phyloP scores from a whole-genome alignment of 2,797 vertebrate species.

The Hydrophis major region DNA sequence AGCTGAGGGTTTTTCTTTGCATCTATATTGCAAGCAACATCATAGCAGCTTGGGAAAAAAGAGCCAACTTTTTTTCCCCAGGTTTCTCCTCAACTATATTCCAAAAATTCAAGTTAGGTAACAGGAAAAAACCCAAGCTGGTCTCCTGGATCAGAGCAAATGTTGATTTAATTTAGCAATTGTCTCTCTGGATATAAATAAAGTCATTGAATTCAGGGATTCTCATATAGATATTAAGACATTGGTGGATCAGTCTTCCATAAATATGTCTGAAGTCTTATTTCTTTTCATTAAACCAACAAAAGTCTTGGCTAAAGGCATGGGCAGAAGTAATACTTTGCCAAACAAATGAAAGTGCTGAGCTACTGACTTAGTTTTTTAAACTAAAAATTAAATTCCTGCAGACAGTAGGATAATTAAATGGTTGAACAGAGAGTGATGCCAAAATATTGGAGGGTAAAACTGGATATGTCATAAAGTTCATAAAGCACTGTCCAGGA shows the following conservation, averaged over 20 bases:
- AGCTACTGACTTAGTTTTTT: not conserved
- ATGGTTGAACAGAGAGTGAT: not conserved
- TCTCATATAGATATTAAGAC: not conserved
- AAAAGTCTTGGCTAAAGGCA: not conserved
- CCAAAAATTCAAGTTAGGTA: not conserved
- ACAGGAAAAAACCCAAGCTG: not conserved
- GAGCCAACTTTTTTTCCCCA: not conserved
- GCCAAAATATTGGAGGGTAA: not conserved
- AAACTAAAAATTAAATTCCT: not conserved
- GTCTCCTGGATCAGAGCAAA: not conserved
- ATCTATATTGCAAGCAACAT: not conserved
- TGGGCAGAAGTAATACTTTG: not conserved
- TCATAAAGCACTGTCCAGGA: not conserved
- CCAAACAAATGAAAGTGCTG: not conserved
- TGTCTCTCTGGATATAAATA: not conserved
- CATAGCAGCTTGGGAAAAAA: not conserved
- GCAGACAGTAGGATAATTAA: not conserved
- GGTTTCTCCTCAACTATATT: not conserved
- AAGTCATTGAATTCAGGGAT: not conserved
- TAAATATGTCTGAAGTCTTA: not conserved
- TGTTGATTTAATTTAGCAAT: not conserved
- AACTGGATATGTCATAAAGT: not conserved
- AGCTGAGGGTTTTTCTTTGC: not conserved
- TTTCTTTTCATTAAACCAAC: not conserved
- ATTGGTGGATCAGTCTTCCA: not conserved